These are phyloP conservation scores for Apamea crenata DNA, from an alignment of 2,888 invertebrate genomes.

Conservation along the genomic window DNA sequence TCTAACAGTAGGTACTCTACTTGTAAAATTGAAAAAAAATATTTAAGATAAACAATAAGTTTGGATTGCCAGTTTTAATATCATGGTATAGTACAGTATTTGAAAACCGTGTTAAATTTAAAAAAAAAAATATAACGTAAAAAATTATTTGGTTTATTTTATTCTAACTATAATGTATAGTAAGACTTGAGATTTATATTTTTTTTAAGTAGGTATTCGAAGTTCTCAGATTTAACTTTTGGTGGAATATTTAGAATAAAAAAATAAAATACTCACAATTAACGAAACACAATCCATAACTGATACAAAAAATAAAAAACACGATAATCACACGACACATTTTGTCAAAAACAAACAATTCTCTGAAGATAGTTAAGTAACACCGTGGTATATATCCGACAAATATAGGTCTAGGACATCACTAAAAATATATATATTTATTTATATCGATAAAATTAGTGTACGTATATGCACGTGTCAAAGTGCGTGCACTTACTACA, in stretches of 20 bases:
- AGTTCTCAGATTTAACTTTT: not conserved
- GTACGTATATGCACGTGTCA: slow-evolving; percentile 69
- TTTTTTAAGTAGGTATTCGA: not conserved
- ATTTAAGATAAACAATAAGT: not conserved
- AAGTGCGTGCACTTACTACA: slow-evolving; percentile 81
- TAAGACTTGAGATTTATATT: not conserved
- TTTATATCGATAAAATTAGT: slow-evolving; percentile 45
- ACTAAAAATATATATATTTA: slow-evolving; percentile 55
- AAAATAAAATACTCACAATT: slow-evolving; percentile 80
- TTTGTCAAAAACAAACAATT: slow-evolving; percentile 74
- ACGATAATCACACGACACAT: slow-evolving; percentile 79
- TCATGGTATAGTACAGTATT: not conserved
- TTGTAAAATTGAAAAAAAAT: not conserved
- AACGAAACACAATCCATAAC: slow-evolving; percentile 81
- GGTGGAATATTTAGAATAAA: not conserved
- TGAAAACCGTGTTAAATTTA: not conserved
- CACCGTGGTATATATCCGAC: slow-evolving; percentile 69
- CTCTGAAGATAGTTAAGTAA: slow-evolving; percentile 61
- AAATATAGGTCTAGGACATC: slow-evolving; percentile 77
- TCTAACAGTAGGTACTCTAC: not conserved
- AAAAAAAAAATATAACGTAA: not conserved
- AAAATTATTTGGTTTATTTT: not conserved
- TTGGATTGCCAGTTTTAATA: not conserved
- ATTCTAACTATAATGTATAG: not conserved
- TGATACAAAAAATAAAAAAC: slow-evolving; percentile 68